phyloP scores from a whole-genome alignment of 1,140 invertebrate genomes.

The Drosophila novamexicana region DNA sequence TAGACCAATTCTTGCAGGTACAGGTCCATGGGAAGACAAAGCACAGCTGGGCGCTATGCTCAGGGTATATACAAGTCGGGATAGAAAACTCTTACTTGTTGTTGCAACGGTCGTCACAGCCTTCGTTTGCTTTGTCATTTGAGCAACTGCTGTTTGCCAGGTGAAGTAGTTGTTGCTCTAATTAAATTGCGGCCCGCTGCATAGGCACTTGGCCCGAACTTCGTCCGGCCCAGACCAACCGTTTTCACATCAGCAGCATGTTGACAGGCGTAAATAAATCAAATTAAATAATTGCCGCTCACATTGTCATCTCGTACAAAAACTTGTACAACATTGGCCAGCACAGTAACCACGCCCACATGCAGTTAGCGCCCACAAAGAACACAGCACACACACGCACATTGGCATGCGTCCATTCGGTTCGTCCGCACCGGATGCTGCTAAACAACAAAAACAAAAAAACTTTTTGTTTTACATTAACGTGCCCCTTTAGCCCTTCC shows the following conservation, averaged over 20 bases:
- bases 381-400: slow-evolving; percentile 5
- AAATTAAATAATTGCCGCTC: slow-evolving; percentile 79
- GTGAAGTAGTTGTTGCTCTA: slow-evolving; percentile 70
- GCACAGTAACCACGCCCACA: slow-evolving; percentile 31
- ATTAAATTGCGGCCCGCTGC: slow-evolving; percentile 72
- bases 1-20: too few relatives aligned
- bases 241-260: slow-evolving; percentile 25
- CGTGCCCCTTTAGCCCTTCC: slow-evolving; percentile 18
- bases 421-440: slow-evolving; percentile 26
- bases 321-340: slow-evolving; percentile 36
- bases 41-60: too few relatives aligned
- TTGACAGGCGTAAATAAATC: slow-evolving; percentile 76
- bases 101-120: slow-evolving; percentile 27
- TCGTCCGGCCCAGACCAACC: background rate
- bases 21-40: too few relatives aligned
- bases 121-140: slow-evolving; percentile 72
- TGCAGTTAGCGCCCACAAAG: background rate
- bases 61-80: too few relatives aligned
- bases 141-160: slow-evolving; percentile 46
- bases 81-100: too few relatives aligned
- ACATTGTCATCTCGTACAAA: slow-evolving; percentile 64
- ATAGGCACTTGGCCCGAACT: slow-evolving; percentile 34
- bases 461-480: slow-evolving; percentile 62
- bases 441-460: slow-evolving; percentile 29
- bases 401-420: slow-evolving; percentile 19